These are phyloP conservation scores for Drosophila mimica DNA, from an alignment of 2,888 invertebrate genomes.

Conservation along the genomic window DNA sequence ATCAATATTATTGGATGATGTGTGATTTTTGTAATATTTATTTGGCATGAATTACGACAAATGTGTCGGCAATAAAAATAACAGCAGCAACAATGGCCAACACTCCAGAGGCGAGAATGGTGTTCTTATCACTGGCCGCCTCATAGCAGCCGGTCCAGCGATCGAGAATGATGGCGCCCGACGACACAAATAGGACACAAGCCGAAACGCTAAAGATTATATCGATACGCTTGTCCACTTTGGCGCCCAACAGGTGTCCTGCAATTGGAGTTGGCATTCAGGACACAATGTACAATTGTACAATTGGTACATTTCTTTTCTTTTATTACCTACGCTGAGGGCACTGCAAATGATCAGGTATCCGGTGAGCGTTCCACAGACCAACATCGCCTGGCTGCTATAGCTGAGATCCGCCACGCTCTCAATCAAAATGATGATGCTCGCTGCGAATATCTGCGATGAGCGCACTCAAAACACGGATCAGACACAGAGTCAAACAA, in stretches of 20 bases:
- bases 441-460: constrained; percentile 69
- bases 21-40: constrained; percentile 9
- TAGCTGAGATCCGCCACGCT: constrained; percentile 71
- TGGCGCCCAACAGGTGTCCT: constrained; percentile 72
- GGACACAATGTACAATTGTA: neutral
- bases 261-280: constrained; percentile 34
- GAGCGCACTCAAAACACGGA: constrained; percentile 31
- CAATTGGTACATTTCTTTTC: neutral
- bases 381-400: constrained; percentile 79
- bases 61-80: constrained; percentile 74
- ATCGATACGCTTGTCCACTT: constrained; percentile 78
- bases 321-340: constrained; percentile 75
- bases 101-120: constrained; percentile 66
- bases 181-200: constrained; percentile 71
- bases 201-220: constrained; percentile 73
- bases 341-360: constrained; percentile 77
- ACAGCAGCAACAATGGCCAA: constrained; percentile 70
- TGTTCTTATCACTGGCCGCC: constrained; percentile 61
- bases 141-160: constrained; percentile 64
- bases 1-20: neutral
- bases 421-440: constrained; percentile 75
- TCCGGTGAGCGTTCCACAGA: constrained; percentile 78
- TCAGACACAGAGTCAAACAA: constrained; percentile 25
- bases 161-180: constrained; percentile 76
- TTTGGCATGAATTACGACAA: constrained; percentile 71